Evolutionary conservation across 2,113 vertebrate genomes (phyloP), one percentile per base, ranked within the genome.

Genomic region (Passer montanus): DNA sequence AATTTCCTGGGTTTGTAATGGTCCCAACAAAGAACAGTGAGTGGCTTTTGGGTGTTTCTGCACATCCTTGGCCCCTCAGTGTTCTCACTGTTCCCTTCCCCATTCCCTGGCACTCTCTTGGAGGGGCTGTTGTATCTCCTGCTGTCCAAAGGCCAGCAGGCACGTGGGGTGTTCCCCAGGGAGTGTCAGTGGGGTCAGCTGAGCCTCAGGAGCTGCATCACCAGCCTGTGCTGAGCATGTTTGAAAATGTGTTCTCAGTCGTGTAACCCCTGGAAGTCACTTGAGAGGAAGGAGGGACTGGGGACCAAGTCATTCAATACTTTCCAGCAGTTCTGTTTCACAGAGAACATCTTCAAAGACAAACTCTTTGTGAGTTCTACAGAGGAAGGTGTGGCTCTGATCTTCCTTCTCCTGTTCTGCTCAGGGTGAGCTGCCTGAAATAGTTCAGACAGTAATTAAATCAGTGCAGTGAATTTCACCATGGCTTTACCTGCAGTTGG

Each of bases 161-260:
- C 52, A 56, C 55, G 0, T 0, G 3, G 37, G 39, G 7, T 14
- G 3, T 26, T 62, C 13, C 37, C 47, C 53, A 6, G 60, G 39
- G 59, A 53, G 19, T 6, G 27, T 10, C 10, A 4, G 56, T 15
- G 50, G 28, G 43, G 7, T 50, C 50, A 35, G 74, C 84, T 78
- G 78, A 59, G 30, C 14, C 53, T 46, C 6, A 5, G 0, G 8
- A n/a, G 23, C 33, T 26, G 78, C 33, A n/a, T 26, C 44, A 5
- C 27, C 62, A 75, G 53, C 50, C 86, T 76, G n/a, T 41, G 13
- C 13, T 62, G 55, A 31, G 16, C 6, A 0, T 18, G 21, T 7
- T 49, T 49, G 60, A 30, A 55, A 70, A 58, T 8, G 10, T 50
- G 27, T 50, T 55, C 67, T 11, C 39, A 76, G 60, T 9, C 21